Conservation (phyloP, 2,888 invertebrate species). For the Melinopterus prodromus region DNA sequence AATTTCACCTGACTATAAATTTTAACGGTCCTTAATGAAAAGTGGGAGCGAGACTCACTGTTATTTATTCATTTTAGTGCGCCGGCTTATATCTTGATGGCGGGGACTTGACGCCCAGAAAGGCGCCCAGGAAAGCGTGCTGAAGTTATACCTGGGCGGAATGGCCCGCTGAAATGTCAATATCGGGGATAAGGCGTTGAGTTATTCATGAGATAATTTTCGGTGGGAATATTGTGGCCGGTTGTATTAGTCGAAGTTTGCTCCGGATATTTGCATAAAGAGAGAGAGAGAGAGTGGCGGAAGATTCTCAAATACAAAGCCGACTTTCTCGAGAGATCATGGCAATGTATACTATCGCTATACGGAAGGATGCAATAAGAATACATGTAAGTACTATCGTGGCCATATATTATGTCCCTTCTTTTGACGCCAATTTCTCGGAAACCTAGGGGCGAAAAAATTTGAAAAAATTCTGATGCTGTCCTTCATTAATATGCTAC, state of each 20-base stretch:
- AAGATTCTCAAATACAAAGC: neutral
- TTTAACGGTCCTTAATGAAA: constrained; percentile 24
- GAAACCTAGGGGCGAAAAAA: no score
- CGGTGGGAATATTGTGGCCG: neutral
- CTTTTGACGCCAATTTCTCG: no score
- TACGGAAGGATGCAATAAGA: neutral
- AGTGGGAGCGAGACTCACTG: constrained; percentile 10
- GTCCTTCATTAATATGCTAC: no score
- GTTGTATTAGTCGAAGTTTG: neutral
- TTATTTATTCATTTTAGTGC: constrained; percentile 22
- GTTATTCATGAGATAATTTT: constrained; percentile 4
- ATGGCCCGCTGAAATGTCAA: neutral
- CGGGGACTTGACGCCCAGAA: neutral
- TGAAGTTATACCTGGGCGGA: neutral
- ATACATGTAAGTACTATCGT: no score
- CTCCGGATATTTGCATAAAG: neutral
- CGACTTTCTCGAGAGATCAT: neutral
- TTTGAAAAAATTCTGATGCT: no score
- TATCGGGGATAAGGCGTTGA: neutral
- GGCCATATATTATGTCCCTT: no score
- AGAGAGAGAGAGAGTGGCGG: neutral
- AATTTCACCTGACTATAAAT: constrained; percentile 23
- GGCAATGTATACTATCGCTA: neutral
- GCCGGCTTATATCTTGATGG: neutral
- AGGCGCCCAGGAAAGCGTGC: neutral